Evolutionary conservation across 2,113 vertebrate species (phyloP).

Genomic region (Tupaia chinensis): DNA sequence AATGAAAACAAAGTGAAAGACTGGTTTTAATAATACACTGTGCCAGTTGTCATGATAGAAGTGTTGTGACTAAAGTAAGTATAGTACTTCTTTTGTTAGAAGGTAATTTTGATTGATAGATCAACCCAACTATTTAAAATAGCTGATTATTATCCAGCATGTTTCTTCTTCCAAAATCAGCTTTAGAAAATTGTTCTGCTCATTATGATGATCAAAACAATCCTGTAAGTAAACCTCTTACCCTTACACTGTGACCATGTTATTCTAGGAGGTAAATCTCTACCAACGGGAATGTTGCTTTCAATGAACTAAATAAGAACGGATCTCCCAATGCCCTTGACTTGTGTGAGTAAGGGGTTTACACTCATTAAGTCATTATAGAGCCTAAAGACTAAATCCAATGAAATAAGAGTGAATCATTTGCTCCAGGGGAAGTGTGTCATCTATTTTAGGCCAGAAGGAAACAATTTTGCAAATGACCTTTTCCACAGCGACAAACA

Average conservation of each 20-base stretch:
- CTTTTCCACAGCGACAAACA: conserved; percentile 69
- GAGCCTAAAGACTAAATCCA: conserved; percentile 52
- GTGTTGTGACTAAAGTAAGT: conserved; percentile 76
- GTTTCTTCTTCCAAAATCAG: conserved; percentile 56
- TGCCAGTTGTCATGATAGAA: conserved; percentile 73
- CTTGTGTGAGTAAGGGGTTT: neutral
- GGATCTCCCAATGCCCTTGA: conserved; percentile 39
- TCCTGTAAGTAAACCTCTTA: conserved; percentile 17
- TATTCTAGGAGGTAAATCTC: neutral
- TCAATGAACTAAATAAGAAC: neutral
- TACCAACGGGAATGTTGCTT: neutral
- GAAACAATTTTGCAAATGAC: conserved; percentile 71
- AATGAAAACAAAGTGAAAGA: conserved; percentile 79
- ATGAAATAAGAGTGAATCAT: conserved; percentile 62
- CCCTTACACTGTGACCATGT: neutral
- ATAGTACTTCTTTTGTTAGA: conserved; percentile 76
- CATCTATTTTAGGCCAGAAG: conserved; percentile 74
- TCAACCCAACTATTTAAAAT: conserved; percentile 76
- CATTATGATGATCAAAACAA: conserved; percentile 41
- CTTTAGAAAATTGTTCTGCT: conserved; percentile 47
- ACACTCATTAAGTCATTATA: conserved; percentile 67
- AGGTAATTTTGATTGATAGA: conserved; percentile 75
- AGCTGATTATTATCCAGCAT: conserved; percentile 60
- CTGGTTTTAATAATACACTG: conserved; percentile 74
- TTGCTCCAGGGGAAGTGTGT: conserved; percentile 20